phyloP scores from a whole-genome alignment of 1,140 invertebrate genomes.

The Sarcophaga peregrina region DNA sequence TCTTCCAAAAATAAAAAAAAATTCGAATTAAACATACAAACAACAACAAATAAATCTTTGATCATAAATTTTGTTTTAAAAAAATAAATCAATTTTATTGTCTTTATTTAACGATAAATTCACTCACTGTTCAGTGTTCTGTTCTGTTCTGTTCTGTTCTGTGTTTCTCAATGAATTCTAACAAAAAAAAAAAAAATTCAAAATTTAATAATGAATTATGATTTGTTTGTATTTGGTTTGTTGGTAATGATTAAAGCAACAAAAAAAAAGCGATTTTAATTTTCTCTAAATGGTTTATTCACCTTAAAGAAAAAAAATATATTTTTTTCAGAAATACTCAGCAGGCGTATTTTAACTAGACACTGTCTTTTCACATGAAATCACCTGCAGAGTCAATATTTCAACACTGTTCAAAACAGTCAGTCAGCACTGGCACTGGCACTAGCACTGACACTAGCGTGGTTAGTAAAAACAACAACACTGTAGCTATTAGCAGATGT shows the following conservation, averaged over 20 bases:
- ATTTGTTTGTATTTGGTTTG: not conserved
- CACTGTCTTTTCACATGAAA: constrained; percentile 22
- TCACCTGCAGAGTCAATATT: constrained; percentile 33
- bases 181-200: no score
- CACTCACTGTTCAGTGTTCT: no score
- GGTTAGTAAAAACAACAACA: no score
- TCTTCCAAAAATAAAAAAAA: no score
- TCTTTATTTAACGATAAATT: no score
- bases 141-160: no score
- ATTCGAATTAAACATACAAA: no score
- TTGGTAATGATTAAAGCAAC: not conserved
- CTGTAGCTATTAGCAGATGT: no score
- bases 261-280: not conserved
- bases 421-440: not conserved
- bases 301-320: not conserved
- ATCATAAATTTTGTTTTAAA: no score
- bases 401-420: constrained; percentile 26
- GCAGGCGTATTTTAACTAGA: constrained; percentile 5
- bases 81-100: no score
- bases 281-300: constrained; percentile 16
- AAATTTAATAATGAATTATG: not conserved
- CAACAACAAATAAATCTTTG: no score
- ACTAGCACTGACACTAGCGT: not conserved
- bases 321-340: not conserved
- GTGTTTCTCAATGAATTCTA: no score